Evolutionary conservation across 2,797 vertebrate genomes (phyloP).

Genomic region (Falco rusticolus): DNA sequence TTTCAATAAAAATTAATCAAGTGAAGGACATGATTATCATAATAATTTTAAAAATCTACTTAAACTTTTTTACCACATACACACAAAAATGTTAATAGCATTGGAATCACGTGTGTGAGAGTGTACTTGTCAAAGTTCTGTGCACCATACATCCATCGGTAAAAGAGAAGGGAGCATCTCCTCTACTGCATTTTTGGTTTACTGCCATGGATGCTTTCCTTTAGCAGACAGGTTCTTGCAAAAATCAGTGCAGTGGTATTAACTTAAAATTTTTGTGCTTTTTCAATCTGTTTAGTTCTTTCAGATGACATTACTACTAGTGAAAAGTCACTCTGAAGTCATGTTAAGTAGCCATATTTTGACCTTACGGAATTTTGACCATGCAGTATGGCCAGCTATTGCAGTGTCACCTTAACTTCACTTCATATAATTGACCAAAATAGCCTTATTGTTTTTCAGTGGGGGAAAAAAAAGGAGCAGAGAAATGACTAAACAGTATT

Average conservation of each 20-base stretch:
- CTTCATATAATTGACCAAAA: not conserved
- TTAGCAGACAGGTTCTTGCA: not conserved
- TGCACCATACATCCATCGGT: conserved; percentile 11
- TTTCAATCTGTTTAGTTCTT: not conserved
- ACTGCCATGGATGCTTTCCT: not conserved
- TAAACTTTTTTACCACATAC: not conserved
- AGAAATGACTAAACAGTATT: not conserved
- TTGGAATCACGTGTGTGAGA: conserved; percentile 31
- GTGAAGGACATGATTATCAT: conserved; percentile 73
- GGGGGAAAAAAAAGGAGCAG: not conserved
- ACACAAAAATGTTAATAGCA: conserved; percentile 35
- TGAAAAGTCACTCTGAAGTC: not conserved
- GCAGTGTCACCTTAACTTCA: not conserved
- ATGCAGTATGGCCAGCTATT: not conserved
- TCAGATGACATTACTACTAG: not conserved
- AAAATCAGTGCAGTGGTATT: not conserved
- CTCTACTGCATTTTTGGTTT: not conserved
- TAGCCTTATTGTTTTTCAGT: not conserved
- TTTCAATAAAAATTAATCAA: conserved; percentile 77
- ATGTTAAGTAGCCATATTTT: not conserved
- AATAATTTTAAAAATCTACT: conserved; percentile 59
- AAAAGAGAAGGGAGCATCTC: conserved; percentile 7
- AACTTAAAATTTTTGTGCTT: not conserved
- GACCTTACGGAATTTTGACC: not conserved
- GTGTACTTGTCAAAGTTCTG: conserved; percentile 34